These are phyloP conservation scores for Ovibos moschatus DNA, from an alignment of 2,113 vertebrate genomes.

Conservation along the genomic window DNA sequence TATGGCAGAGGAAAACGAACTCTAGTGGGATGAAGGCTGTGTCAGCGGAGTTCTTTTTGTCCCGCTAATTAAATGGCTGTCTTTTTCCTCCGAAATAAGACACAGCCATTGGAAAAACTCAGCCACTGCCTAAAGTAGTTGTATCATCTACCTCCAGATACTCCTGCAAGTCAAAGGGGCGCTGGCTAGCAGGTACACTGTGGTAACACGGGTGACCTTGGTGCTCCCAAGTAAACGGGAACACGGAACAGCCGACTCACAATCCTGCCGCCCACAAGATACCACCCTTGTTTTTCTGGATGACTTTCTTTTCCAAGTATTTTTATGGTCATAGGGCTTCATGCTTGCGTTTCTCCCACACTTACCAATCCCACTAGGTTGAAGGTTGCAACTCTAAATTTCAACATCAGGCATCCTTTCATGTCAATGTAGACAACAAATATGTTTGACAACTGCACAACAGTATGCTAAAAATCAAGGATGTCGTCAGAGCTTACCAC, in stretches of 20 bases:
- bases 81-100: neutral
- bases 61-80: neutral
- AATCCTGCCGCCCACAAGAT: neutral
- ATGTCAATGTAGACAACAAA: neutral
- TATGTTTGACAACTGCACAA: neutral
- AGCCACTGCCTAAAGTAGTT: neutral
- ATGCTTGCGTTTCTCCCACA: neutral
- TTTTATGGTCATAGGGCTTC: neutral
- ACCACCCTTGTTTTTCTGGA: neutral
- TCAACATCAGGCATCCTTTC: neutral
- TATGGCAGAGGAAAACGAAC: constrained; percentile 32
- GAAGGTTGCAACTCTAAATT: neutral
- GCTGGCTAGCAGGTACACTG: neutral
- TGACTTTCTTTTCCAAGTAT: neutral
- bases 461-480: neutral
- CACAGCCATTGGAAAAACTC: neutral
- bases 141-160: neutral
- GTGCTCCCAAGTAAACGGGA: neutral
- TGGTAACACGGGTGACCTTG: neutral
- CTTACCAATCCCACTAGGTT: neutral
- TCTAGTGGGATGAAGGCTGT: neutral
- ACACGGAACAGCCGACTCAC: neutral
- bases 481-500: neutral
- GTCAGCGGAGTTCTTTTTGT: neutral
- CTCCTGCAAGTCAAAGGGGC: neutral